Conservation (phyloP, 2,113 vertebrate genomes). For the Brevimyrus niger region DNA sequence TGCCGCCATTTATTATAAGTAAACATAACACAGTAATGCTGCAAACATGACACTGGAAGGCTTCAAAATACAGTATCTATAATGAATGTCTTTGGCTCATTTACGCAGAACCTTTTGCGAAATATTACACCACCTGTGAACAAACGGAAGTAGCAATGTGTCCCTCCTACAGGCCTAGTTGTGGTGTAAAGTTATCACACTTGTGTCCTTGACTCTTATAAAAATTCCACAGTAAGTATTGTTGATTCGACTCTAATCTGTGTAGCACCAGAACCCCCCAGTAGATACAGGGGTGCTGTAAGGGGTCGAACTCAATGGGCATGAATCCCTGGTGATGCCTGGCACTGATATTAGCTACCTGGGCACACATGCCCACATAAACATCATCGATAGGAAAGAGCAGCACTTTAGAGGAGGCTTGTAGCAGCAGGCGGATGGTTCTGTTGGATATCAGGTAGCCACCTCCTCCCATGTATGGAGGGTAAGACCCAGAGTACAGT, state of each 20-base stretch:
- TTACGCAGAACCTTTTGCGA: neutral
- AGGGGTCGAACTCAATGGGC: slow-evolving; percentile 13
- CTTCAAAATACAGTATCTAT: neutral
- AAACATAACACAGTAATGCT: neutral
- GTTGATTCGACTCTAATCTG: neutral
- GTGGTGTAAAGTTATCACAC: neutral
- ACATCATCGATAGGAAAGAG: slow-evolving; percentile 33
- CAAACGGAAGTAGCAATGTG: neutral
- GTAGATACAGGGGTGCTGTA: neutral
- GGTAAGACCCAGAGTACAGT: slow-evolving; percentile 21
- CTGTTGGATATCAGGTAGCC: slow-evolving; percentile 28
- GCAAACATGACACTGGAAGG: neutral
- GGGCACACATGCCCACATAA: slow-evolving; percentile 31
- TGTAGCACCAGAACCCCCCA: slow-evolving; percentile 20
- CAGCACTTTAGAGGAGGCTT: slow-evolving; percentile 2
- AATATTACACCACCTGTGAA: neutral
- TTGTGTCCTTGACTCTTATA: slow-evolving; percentile 1
- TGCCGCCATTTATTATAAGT: neutral
- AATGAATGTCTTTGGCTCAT: neutral
- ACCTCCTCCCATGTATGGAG: slow-evolving; percentile 27
- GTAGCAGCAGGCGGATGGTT: slow-evolving; percentile 15
- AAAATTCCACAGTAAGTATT: slow-evolving; percentile 11
- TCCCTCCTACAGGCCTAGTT: neutral
- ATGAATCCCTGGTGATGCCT: slow-evolving; percentile 23
- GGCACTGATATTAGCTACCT: slow-evolving; percentile 7